Evolutionary conservation across 2,888 invertebrate species (phyloP).

Genomic region (Steinernema hermaphroditum): DNA sequence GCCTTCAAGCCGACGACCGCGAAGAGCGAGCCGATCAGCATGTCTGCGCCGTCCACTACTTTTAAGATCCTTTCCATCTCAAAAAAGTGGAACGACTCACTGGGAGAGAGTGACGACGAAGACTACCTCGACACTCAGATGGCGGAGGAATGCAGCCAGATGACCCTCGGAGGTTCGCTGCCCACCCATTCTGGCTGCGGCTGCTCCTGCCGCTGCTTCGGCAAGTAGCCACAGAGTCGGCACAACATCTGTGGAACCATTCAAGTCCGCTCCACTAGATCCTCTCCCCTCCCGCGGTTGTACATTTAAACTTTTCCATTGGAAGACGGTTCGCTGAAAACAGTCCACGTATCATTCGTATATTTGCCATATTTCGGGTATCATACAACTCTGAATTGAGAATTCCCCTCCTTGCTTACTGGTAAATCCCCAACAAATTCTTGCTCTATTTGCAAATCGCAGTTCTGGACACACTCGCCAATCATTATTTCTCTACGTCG

Average conservation of each 20-base stretch:
- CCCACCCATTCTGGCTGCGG: neutral
- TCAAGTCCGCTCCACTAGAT: neutral
- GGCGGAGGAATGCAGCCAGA: constrained; percentile 47
- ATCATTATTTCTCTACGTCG: too few relatives aligned
- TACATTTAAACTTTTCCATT: neutral
- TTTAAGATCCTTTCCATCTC: constrained; percentile 59
- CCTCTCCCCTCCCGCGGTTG: neutral
- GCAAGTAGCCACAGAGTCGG: neutral
- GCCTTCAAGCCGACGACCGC: constrained; percentile 34
- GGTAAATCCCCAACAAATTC: too few relatives aligned
- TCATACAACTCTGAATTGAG: too few relatives aligned
- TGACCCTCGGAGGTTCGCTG: constrained; percentile 35
- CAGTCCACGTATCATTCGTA: too few relatives aligned
- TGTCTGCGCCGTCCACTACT: constrained; percentile 46
- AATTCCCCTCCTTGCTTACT: too few relatives aligned
- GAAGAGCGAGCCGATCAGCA: constrained; percentile 49
- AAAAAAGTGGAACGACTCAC: constrained; percentile 51
- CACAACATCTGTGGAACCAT: neutral
- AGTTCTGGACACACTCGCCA: too few relatives aligned
- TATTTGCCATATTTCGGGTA: too few relatives aligned
- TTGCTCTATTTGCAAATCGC: too few relatives aligned
- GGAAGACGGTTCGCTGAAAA: too few relatives aligned
- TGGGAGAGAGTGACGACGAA: constrained; percentile 53
- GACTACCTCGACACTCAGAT: constrained; percentile 33
- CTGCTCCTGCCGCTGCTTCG: neutral